Evolutionary conservation across 2,113 vertebrate species (phyloP), one percentile per base, ranked within the genome.

Genomic region (Spea bombifrons): DNA sequence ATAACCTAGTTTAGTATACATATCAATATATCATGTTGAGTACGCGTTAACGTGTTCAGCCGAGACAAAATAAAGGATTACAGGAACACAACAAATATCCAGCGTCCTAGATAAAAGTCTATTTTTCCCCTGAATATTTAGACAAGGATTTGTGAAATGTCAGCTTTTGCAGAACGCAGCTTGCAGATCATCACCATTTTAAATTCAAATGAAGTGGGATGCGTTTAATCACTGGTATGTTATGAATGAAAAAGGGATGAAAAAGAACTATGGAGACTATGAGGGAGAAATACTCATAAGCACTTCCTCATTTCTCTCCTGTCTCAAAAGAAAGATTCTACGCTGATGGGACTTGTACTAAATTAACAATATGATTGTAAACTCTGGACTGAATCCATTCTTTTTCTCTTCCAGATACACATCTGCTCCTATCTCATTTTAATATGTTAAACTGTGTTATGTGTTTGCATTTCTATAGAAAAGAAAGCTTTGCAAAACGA

Each of bases 1-100:
- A 92, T 89, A 92, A 91, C 86, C 84, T 90, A 92, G 90, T 89
- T 90, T 92, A 91, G 87, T 91, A 90, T 85, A 89, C 85, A 87
- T 88, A 92, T 90, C 90, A 82, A 92, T 91, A 86, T 76, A 90
- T 93, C 89, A 91, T 6, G 0, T 15, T 78, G 81, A 87, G 84
- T 85, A 82, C 85, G 83, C 78, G 81, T 87, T 90, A 87, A 88
- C 88, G 84, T 5, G 75, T 78, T 84, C 84, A 84, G 82, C 84
- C 84, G 85, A 82, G 70, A 65, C 0, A 8, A 88, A 88, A 88
- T 82, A 87, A 88, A 88, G 80, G 75, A 68, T 71, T 83, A 75
- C n/a, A 47, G 75, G 59, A 55, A 85, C 75, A 2, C 82, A 82
- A 84, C 73, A 81, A 85, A 84, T 71, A 76, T 80, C 76, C 68